These are phyloP conservation scores for Melanotaenia boesemani DNA, from an alignment of 2,797 vertebrate species.

Conservation along the genomic window DNA sequence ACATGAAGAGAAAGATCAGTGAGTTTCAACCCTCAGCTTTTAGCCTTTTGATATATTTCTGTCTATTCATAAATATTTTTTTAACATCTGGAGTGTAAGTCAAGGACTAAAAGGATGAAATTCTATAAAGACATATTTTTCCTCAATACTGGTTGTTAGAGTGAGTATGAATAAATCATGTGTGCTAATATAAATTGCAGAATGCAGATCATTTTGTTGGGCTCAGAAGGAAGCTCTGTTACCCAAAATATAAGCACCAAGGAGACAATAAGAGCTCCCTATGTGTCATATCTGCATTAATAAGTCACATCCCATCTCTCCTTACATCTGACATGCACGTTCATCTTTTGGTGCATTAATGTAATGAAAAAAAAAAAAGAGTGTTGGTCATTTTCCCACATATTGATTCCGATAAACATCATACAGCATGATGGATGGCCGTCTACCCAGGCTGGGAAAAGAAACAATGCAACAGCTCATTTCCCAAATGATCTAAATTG, in stretches of 20 bases:
- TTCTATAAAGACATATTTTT: not conserved
- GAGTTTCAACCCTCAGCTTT: constrained; percentile 62
- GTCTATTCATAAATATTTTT: not conserved
- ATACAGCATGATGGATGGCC: not conserved
- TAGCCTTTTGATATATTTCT: not conserved
- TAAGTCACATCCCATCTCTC: constrained; percentile 4
- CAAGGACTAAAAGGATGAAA: not conserved
- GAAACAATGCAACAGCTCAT: not conserved
- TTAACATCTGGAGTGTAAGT: not conserved
- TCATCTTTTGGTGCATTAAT: constrained; percentile 25
- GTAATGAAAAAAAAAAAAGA: constrained; percentile 1
- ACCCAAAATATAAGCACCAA: not conserved
- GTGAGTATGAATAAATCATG: not conserved
- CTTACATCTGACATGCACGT: not conserved
- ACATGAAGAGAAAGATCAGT: constrained; percentile 94
- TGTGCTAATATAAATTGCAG: not conserved
- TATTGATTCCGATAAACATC: not conserved
- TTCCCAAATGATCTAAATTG: not conserved
- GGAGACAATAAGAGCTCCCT: not conserved
- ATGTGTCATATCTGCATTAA: constrained; percentile 2
- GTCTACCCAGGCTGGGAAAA: not conserved
- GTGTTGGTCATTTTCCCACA: not conserved
- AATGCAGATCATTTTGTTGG: not conserved
- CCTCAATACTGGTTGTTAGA: not conserved
- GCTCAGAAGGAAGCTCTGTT: not conserved